These are phyloP conservation scores for Euglossa dilemma DNA, from an alignment of 1,140 invertebrate species.

Conservation along the genomic window DNA sequence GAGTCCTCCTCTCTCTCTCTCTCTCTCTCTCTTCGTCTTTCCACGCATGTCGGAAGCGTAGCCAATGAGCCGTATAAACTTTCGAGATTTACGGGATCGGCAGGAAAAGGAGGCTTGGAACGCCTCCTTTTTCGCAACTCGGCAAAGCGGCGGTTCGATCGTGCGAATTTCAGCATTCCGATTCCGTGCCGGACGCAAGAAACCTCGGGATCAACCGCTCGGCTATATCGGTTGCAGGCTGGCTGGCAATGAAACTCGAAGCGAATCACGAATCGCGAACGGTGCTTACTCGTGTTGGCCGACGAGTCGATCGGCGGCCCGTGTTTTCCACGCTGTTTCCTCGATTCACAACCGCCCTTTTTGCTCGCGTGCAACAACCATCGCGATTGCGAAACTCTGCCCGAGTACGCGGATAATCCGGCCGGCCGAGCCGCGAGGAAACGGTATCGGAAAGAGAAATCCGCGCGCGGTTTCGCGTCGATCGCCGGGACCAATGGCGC, in stretches of 20 bases:
- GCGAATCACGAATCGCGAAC: neutral
- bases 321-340: neutral
- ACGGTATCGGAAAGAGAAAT: constrained; percentile 38
- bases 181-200: neutral
- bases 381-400: constrained; percentile 19
- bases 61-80: constrained; percentile 17
- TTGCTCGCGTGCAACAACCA: neutral
- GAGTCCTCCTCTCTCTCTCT: neutral
- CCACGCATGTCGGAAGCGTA: neutral
- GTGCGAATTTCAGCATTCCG: neutral
- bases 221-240: neutral
- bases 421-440: constrained; percentile 1
- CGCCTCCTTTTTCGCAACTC: neutral
- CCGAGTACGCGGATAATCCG: neutral
- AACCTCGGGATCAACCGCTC: constrained; percentile 8
- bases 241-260: constrained; percentile 36
- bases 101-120: neutral
- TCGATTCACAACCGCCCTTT: constrained; percentile 1
- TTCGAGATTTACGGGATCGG: constrained; percentile 9
- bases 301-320: neutral
- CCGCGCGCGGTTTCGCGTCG: neutral
- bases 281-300: neutral
- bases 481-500: constrained; percentile 8
- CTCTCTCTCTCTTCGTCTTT: neutral
- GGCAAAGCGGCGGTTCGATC: neutral